Evolutionary conservation across 2,888 invertebrate species (phyloP), one percentile per base, ranked within the genome.

Genomic region (Patella pellucida): DNA sequence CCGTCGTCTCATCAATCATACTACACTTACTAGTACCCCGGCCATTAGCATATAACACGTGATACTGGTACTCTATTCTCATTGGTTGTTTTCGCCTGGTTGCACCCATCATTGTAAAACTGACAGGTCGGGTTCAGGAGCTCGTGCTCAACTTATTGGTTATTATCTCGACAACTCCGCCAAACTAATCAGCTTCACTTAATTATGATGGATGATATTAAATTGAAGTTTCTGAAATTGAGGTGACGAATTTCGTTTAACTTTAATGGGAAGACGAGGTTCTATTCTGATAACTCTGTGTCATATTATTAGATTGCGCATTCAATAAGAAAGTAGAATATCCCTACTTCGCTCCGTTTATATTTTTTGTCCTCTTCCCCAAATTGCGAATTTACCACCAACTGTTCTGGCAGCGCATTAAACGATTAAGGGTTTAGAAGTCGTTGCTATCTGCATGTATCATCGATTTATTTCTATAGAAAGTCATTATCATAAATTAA

Each of bases 191-290:
- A 74, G 68, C 51, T 69, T 73, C 50, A 23, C 72, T 68, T 74
- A 78, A 78, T 78, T 74, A 78, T 78, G 78, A 78, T 78, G 74
- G 76, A 78, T 78, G 74, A 74, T 72, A 78, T 78, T 71, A 73
- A 76, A 76, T 67, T 72, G 71, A 67, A 71, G 71, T 69, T 68
- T 75, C 74, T 67, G 68, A 78, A 78, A 78, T 76, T 78, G 78
- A 74, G 78, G 78, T 74, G 71, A 72, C 69, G 52, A 51, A 68
- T 73, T 51, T 50, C 73, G 62, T 62, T 62, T 62, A 62, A 23
- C 14, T 62, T 62, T 62, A 62, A 62, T 23, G 62, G 62, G 62
- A 12, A 62, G 41, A 62, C 62, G 62, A 62, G 14, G 14, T 56
- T 41, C 41, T 41, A 41, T 41, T 41, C 41, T 9, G 41, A 41